phyloP scores from a whole-genome alignment of 2,888 invertebrate genomes.

The Pachliopta kotzebuea region DNA sequence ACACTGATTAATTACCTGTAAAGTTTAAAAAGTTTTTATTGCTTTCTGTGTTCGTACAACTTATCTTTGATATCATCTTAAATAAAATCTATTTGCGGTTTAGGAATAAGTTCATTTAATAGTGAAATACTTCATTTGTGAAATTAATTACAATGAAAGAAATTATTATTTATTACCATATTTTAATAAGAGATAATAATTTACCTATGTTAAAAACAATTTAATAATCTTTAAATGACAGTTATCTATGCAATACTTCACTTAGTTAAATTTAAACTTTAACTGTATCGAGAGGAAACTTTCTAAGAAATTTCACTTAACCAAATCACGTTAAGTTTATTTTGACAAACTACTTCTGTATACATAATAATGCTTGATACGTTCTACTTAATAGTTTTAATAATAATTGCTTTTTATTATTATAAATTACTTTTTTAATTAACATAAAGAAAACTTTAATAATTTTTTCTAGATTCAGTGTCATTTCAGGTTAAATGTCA shows the following conservation, averaged over 20 bases:
- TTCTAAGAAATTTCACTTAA: slow-evolving; percentile 15
- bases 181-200: neutral
- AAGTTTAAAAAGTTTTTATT: slow-evolving; percentile 1
- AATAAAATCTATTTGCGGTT: too few relatives aligned
- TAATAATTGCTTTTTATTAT: neutral
- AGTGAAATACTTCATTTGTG: too few relatives aligned
- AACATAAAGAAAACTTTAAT: too few relatives aligned
- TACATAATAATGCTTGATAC: neutral
- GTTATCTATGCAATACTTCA: too few relatives aligned
- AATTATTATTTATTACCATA: neutral
- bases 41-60: neutral
- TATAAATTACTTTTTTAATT: neutral
- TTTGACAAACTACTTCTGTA: neutral
- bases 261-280: too few relatives aligned
- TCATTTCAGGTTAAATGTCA: too few relatives aligned
- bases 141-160: neutral
- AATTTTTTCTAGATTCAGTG: too few relatives aligned
- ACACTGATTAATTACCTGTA: neutral
- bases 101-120: too few relatives aligned
- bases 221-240: too few relatives aligned
- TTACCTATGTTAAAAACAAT: too few relatives aligned
- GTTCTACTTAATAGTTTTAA: neutral
- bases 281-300: slow-evolving; percentile 8
- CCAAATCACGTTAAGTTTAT: neutral
- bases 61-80: neutral